Base-by-base conservation (phyloP, 2,113 vertebrate species). In the Salvelinus alpinus region DNA sequence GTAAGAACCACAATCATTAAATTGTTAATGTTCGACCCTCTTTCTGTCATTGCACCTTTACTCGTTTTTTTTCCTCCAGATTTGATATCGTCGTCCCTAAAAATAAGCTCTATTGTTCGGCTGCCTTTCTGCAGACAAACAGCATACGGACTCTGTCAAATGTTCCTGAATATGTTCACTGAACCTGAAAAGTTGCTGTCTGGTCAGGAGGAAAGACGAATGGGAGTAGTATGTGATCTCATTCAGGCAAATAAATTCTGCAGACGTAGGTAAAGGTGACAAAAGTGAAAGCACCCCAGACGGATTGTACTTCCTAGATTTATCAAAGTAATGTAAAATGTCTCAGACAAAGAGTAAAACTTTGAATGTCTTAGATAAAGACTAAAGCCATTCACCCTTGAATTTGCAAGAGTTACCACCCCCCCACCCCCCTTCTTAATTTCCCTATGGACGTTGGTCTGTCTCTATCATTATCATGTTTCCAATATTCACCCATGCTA, bases 251-350 rank as follows among this genome's bases (percentile, higher is more conserved):
- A 83, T 85, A 81, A 74, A 64, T 83, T 64, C 71, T 44, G 60
- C 70, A 78, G 73, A 84, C 27, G 44, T 20, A 71, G 72, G 72
- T 74, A 54, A 69, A 78, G 82, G 86, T 85, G 82, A 85, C 69
- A 48, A 78, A 86, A 84, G 82, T 84, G 78, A 86, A 84, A 62
- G 73, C 82, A 83, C 82, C 86, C 73, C 82, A 47, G 78, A 38
- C 81, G 82, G 83, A 84, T 82, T 74, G 24, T 44, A 44, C 38
- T 64, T 22, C 14, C 48, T 69, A 73, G 77, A 85, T 87, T 80
- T 62, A 83, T 87, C 76, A 73, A 59, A 75, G 34, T 85, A 74
- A 87, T 83, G 75, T 74, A 73, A 77, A 74, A 44, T 44, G 2
- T 44, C 44, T 65, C 22, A 44, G 62, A 25, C 75, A 78, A 38